phyloP scores from a whole-genome alignment of 2,113 vertebrate species.

The Limnothrissa miodon region DNA sequence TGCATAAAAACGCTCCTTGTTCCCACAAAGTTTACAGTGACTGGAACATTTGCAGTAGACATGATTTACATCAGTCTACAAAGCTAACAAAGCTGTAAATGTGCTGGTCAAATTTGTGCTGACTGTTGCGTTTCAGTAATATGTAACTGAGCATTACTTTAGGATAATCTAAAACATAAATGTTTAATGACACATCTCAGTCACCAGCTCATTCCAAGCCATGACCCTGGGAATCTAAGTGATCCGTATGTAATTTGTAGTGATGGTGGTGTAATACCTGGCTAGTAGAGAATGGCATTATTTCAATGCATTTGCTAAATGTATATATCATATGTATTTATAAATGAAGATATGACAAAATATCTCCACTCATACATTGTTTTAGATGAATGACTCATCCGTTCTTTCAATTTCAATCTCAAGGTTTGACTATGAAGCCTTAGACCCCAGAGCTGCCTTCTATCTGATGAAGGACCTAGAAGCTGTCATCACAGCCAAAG shows the following conservation, averaged over 20 bases:
- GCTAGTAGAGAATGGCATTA: no score
- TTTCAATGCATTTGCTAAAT: no score
- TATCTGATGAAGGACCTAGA: slow-evolving; percentile 96
- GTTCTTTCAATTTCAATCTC: no score
- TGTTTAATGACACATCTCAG: neutral
- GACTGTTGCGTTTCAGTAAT: neutral
- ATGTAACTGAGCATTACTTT: neutral
- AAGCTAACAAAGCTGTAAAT: neutral
- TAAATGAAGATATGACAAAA: neutral
- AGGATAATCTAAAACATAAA: neutral
- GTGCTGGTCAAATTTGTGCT: neutral
- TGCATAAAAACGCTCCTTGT: slow-evolving; percentile 45
- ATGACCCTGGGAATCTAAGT: neutral
- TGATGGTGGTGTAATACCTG: no score
- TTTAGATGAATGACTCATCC: no score
- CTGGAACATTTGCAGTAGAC: neutral
- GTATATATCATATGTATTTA: no score
- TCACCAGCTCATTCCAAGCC: neutral
- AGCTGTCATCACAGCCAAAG: slow-evolving; percentile 85
- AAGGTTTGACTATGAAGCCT: slow-evolving; percentile 96
- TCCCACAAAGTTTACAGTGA: slow-evolving; percentile 43
- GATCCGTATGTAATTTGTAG: neutral
- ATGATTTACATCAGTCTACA: neutral
- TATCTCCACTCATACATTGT: neutral
- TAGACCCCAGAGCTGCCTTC: slow-evolving; percentile 87